A percentile compares a stretch with the other conserved stretches of the same genome.
Conservation (phyloP, 2,113 vertebrate species). For the Passer domesticus region DNA sequence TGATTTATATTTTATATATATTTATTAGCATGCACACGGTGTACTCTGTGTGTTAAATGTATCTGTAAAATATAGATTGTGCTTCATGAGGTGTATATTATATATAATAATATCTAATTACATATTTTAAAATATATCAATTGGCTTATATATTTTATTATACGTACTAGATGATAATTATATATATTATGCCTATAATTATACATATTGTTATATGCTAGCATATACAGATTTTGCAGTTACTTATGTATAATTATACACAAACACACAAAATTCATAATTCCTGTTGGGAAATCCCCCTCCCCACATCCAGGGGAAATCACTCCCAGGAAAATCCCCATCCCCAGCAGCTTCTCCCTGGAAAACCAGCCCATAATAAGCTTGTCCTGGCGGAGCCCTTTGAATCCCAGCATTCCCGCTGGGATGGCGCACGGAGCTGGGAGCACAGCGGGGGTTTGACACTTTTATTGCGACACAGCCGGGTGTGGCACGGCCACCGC, state of each 20-base stretch:
- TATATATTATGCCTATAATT: not conserved
- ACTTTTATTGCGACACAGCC: constrained; percentile 68
- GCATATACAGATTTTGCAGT: not conserved
- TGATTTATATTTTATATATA: not conserved
- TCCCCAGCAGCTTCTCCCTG: not conserved
- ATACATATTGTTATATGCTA: not conserved
- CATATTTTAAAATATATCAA: not conserved
- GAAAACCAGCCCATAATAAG: fast-evolving
- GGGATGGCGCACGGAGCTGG: fast-evolving
- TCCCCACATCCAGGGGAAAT: not conserved
- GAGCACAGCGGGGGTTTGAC: not conserved
- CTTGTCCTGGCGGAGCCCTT: fast-evolving
- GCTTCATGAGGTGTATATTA: not conserved
- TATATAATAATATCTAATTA: not conserved
- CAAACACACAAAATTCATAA: fast-evolving
- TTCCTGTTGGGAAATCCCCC: not conserved
- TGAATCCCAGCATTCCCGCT: fast-evolving
- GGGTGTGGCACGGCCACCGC: constrained; percentile 36
- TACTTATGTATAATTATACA: not conserved
- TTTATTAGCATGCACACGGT: not conserved
- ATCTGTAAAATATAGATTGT: not conserved
- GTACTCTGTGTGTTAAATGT: not conserved
- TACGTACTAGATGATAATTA: not conserved
- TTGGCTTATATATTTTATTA: not conserved
- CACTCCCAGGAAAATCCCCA: not conserved